Conservation (phyloP, 1,140 invertebrate genomes). For the Pararge aegeria region DNA sequence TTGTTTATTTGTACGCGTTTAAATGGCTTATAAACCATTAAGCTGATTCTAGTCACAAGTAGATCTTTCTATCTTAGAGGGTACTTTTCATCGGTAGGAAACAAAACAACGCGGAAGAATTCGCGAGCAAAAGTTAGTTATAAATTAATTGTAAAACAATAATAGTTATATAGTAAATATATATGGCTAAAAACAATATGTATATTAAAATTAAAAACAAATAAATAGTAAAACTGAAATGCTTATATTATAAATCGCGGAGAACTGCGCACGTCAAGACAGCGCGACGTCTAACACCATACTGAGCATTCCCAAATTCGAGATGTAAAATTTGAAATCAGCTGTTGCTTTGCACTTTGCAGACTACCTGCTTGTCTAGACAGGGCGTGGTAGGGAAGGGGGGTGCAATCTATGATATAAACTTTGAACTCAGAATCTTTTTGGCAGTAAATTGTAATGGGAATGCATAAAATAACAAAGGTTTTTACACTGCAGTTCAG, state of each 20-base stretch:
- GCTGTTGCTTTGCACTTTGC: conserved; percentile 33
- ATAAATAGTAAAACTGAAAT: not conserved
- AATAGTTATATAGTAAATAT: not conserved
- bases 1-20: no score
- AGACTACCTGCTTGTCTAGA: conserved; percentile 45
- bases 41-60: no score
- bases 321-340: conserved; percentile 33
- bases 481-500: no score
- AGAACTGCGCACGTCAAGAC: conserved; percentile 31
- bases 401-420: conserved; percentile 20
- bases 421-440: conserved; percentile 14
- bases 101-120: no score
- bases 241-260: conserved; percentile 1
- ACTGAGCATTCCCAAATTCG: conserved; percentile 33
- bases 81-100: no score
- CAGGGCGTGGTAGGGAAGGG: conserved; percentile 24
- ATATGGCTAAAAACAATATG: not conserved
- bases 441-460: not conserved
- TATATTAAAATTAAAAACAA: not conserved
- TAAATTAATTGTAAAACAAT: no score
- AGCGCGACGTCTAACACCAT: conserved; percentile 24
- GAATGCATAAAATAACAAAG: conserved; percentile 4
- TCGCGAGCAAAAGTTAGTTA: no score
- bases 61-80: no score
- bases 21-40: no score